A percentile compares a stretch with the other conserved stretches of the same genome.
phyloP scores from a whole-genome alignment of 2,113 vertebrate genomes.

The Gorsachius goisagi region DNA sequence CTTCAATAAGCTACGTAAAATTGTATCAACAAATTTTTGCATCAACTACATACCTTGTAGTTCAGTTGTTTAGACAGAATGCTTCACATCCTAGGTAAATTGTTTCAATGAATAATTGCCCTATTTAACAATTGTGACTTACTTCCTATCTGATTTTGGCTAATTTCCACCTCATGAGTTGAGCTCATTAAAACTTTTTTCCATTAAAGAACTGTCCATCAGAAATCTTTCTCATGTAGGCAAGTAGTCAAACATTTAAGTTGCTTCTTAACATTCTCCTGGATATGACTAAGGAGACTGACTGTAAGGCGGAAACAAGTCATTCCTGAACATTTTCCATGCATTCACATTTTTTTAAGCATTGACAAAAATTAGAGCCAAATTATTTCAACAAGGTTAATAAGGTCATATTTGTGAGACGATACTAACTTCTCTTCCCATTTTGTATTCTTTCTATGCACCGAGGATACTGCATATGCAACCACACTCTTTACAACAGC shows the following conservation, averaged over 20 bases:
- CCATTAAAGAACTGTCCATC: not conserved
- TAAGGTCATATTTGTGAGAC: not conserved
- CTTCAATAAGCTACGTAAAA: not conserved
- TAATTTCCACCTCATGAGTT: not conserved
- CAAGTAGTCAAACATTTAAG: not conserved
- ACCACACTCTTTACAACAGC: not conserved
- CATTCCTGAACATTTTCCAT: not conserved
- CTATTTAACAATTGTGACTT: not conserved
- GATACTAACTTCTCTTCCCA: not conserved
- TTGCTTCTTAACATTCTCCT: not conserved
- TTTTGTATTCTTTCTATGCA: not conserved
- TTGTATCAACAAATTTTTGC: not conserved
- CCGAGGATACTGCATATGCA: not conserved
- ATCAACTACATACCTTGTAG: not conserved
- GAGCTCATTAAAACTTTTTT: not conserved
- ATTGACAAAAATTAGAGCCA: not conserved
- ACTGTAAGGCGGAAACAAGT: not conserved
- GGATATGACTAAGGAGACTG: not conserved
- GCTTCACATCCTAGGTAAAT: not conserved
- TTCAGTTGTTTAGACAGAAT: not conserved
- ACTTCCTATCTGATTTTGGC: not conserved
- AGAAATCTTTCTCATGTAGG: not conserved
- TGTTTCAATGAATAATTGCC: constrained; percentile 7
- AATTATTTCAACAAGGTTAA: not conserved
- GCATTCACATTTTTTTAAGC: not conserved